These are phyloP conservation scores for Gallinago paraguaiae DNA, from an alignment of 2,113 vertebrate genomes.

Conservation along the genomic window DNA sequence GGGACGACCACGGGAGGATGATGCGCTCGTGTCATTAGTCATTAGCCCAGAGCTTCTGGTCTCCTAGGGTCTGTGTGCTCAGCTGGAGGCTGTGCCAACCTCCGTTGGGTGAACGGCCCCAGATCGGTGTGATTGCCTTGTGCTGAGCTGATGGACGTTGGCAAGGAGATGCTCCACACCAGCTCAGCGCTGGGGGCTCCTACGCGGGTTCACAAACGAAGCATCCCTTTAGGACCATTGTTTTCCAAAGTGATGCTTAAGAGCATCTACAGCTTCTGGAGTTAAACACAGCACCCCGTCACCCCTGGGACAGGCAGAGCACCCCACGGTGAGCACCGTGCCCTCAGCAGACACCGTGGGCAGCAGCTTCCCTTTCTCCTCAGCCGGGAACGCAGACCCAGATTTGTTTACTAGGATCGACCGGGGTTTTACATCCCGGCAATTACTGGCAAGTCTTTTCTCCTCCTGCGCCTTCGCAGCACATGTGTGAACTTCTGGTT, in stretches of 20 bases:
- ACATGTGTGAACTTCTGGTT: conserved; percentile 40
- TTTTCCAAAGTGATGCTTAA: not conserved
- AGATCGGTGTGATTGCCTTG: not conserved
- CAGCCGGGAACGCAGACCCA: not conserved
- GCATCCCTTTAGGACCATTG: rapidly evolving
- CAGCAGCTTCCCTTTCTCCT: not conserved
- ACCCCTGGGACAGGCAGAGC: not conserved
- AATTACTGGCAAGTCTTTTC: not conserved
- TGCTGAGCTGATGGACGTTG: not conserved
- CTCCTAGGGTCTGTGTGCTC: not conserved
- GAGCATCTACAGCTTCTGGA: not conserved
- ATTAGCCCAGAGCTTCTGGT: not conserved
- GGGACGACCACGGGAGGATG: not conserved
- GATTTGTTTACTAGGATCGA: not conserved
- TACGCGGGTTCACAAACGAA: rapidly evolving
- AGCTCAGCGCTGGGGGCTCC: not conserved
- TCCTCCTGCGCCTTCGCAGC: conserved; percentile 4
- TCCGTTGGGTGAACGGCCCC: rapidly evolving
- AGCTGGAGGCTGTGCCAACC: not conserved
- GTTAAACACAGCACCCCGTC: rapidly evolving
- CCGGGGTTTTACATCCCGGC: not conserved
- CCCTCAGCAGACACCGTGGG: not conserved
- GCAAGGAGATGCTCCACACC: not conserved
- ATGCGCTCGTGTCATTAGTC: not conserved
- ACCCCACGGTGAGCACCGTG: rapidly evolving